Conservation (phyloP, 1,140 invertebrate species). For the Drosophila pseudoobscura region DNA sequence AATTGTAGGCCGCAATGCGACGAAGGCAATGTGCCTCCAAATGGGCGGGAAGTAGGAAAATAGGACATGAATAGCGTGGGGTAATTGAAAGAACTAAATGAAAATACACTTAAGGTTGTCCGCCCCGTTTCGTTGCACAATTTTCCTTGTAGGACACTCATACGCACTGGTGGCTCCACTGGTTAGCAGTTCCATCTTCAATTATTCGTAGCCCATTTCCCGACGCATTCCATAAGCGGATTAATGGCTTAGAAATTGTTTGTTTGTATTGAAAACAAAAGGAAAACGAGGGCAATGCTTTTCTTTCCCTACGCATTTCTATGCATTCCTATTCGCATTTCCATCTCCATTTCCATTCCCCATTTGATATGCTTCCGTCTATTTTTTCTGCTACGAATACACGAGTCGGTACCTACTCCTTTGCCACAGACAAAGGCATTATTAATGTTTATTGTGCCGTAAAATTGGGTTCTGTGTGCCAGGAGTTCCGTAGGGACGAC, state of each 20-base stretch:
- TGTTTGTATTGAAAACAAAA: conserved; percentile 1
- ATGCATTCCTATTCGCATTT: too few relatives aligned
- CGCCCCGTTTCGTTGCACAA: too few relatives aligned
- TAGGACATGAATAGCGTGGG: too few relatives aligned
- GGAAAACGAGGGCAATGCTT: neutral
- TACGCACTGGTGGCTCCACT: too few relatives aligned
- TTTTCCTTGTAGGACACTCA: too few relatives aligned
- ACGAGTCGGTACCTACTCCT: neutral
- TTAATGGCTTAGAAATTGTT: conserved; percentile 28
- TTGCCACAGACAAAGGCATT: conserved; percentile 16
- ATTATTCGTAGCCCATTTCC: conserved; percentile 4
- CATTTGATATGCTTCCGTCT: too few relatives aligned
- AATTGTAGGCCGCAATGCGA: too few relatives aligned
- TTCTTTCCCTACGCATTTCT: conserved; percentile 3
- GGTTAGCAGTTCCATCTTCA: too few relatives aligned
- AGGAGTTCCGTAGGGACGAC: too few relatives aligned
- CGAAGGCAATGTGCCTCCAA: neutral
- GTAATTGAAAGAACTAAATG: too few relatives aligned
- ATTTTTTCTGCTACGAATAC: too few relatives aligned
- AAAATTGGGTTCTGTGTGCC: conserved; percentile 37
- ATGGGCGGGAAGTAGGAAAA: neutral
- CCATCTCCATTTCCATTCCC: neutral
- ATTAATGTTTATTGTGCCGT: conserved; percentile 52
- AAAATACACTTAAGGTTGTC: too few relatives aligned
- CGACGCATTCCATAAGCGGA: conserved; percentile 10